These are phyloP conservation scores for Umimayanthus kanabou DNA, from an alignment of 92 coral and sea anemone genomes.

Conservation along the genomic window DNA sequence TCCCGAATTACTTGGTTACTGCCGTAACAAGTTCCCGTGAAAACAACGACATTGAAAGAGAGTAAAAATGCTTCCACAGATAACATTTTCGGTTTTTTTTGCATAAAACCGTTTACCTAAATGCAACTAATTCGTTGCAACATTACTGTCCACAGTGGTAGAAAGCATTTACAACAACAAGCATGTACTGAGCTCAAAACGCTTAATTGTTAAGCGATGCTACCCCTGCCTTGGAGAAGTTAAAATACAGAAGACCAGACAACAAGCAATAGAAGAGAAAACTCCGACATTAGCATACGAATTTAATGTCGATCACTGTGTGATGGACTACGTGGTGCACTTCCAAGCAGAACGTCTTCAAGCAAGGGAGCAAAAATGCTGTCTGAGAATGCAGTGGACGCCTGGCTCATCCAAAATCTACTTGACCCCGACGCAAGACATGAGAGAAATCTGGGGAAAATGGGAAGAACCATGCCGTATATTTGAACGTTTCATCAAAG, in stretches of 20 bases:
- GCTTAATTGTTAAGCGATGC: neutral
- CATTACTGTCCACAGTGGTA: neutral
- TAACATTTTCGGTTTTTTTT: neutral
- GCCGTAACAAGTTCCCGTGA: too few species aligned
- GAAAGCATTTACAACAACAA: conserved; percentile 21
- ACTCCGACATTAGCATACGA: neutral
- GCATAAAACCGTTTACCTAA: neutral
- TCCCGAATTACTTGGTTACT: too few species aligned
- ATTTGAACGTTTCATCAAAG: conserved; percentile 28
- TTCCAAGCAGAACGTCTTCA: conserved; percentile 4
- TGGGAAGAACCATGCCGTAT: conserved; percentile 1
- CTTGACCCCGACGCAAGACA: conserved; percentile 1
- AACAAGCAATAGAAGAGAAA: neutral
- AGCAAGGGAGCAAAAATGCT: conserved; percentile 10
- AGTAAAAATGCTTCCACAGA: too few species aligned
- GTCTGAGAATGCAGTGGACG: conserved; percentile 22
- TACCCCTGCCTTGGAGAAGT: conserved; percentile 11
- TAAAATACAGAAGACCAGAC: neutral
- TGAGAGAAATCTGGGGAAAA: conserved; percentile 27
- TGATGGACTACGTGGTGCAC: conserved; percentile 3
- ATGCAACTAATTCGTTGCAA: neutral
- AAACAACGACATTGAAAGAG: too few species aligned
- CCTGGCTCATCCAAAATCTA: conserved; percentile 21
- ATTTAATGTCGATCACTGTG: neutral
- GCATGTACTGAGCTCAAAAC: conserved; percentile 7